These are phyloP conservation scores for Salticus scenicus DNA, from an alignment of 2,888 invertebrate species.

Conservation along the genomic window DNA sequence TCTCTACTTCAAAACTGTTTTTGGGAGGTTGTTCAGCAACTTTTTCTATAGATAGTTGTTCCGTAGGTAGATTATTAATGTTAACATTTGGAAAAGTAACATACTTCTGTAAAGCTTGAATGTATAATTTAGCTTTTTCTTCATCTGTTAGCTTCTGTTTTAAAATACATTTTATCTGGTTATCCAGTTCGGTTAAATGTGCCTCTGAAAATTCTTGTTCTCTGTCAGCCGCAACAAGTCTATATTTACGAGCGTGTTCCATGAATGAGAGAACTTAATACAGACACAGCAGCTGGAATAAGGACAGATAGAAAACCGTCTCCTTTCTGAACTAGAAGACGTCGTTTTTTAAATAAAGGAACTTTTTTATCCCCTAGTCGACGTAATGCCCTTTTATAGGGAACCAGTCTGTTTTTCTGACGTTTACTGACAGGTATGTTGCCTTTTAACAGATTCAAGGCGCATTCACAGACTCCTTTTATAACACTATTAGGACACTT, in stretches of 20 bases:
- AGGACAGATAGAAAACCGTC: not conserved
- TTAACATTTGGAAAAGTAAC: too few species aligned
- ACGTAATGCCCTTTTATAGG: not conserved
- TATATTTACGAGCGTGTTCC: not conserved
- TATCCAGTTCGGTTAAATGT: slow-evolving; percentile 5
- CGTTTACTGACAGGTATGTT: not conserved
- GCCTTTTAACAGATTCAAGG: not conserved
- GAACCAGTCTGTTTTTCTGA: not conserved
- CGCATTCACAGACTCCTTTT: not conserved
- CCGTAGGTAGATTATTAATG: not conserved
- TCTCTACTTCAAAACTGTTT: not conserved
- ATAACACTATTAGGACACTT: not conserved
- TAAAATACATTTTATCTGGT: not conserved
- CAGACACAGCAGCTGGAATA: not conserved
- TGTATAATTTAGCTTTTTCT: slow-evolving; percentile 7
- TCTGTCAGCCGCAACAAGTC: not conserved
- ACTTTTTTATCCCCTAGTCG: not conserved
- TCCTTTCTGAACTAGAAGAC: not conserved
- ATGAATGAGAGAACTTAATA: not conserved
- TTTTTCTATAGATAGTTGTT: too few species aligned
- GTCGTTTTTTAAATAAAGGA: not conserved
- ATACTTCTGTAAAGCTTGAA: slow-evolving; percentile 10
- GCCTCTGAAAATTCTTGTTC: not conserved
- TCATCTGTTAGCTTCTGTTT: not conserved
- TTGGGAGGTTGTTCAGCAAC: too few species aligned